phyloP scores from a whole-genome alignment of 1,140 invertebrate species.

The Caenorhabditis elegans region WBcel235 BX284603.4:9995501-9996000 shows the following conservation, averaged over 20 bases:
- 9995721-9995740: not conserved
- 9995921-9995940: too few species aligned
- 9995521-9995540: conserved; percentile 1
- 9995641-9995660: not conserved
- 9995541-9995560: not conserved
- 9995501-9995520: not conserved
- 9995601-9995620: not conserved
- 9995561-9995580: not conserved
- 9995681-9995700: not conserved
- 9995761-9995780: too few species aligned
- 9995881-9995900: too few species aligned
- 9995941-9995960: too few species aligned
- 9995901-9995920: too few species aligned
- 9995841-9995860: too few species aligned
- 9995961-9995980: conserved; percentile 10
- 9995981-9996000: conserved; percentile 6
- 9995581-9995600: not conserved
- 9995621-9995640: conserved; percentile 5
- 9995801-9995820: too few species aligned
- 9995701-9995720: not conserved
- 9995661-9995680: not conserved
- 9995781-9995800: too few species aligned
- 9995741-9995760: not conserved
- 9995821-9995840: too few species aligned
- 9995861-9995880: too few species aligned